Base-by-base conservation (phyloP, 1,140 invertebrate species). In the Drosophila rufa region DNA sequence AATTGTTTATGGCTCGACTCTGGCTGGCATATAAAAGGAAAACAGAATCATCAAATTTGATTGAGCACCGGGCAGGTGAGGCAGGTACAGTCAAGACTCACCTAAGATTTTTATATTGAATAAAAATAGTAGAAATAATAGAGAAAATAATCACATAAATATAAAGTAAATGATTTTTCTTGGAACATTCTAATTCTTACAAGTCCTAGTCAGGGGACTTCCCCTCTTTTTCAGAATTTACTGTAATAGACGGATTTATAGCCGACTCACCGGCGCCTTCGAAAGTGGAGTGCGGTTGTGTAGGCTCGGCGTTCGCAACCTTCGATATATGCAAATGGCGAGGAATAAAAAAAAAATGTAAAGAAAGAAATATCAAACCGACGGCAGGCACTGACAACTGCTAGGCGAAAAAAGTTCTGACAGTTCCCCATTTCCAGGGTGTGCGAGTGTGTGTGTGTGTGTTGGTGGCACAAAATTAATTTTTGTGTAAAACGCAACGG, bases 31-130 rank as follows among this genome's bases (percentile, higher is more conserved):
- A 73, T 51, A 73, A 73, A 73, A 60, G 55, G 46, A 73, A 73
- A 73, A 60, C 53, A 73, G 70, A 73, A 73, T 73, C 70, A 73
- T 73, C 67, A 73, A 73, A 73, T 73, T 60, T 73, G 67, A 73
- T 73, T 60, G 69, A 73, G 69, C 19, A 73, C 51, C 15, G 27
- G 38, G 46, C 36, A 70, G 67, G 67, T 70, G 19, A 30, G 8
- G n/a, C n/a, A 56, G 17, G 17, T 30, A 71, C 69, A 71, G 69
- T 51, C 0, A 17, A 4, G n/a, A 71, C 33, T 57, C 5, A 22
- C 3, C 25, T 2, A 22, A 45, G 19, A n/a, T n/a, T 17, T 19
- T 14, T 6, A 45, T 25, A 46, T 19, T 46, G 9, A 15, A 51
- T n/a, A 8, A 2, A 46, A 22, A 3, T 3, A 19, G 12, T 27